Conservation (phyloP, 92 coral and sea anemone species). For the Siderastrea radians region DNA sequence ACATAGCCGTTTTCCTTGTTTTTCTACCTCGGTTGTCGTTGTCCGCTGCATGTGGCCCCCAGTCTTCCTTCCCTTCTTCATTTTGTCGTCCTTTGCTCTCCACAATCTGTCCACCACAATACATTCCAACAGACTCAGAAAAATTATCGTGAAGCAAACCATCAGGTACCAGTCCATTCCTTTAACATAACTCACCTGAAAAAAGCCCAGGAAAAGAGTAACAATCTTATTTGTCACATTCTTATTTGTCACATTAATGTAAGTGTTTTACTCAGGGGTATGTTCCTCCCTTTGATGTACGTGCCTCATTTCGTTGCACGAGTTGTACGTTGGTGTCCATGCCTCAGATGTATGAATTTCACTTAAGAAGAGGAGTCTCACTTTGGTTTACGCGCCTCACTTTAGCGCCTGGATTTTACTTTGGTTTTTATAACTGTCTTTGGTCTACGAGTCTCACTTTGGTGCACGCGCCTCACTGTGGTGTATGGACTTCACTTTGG, state of each 20-base stretch:
- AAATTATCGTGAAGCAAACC: slow-evolving; percentile 86
- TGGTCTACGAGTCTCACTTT: no score
- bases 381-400: no score
- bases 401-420: no score
- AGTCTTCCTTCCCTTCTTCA: neutral
- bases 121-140: slow-evolving; percentile 92
- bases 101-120: slow-evolving; percentile 78
- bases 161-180: slow-evolving; percentile 95
- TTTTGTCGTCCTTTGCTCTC: slow-evolving; percentile 34
- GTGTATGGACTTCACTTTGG: neutral
- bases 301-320: no score
- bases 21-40: neutral
- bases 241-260: no score
- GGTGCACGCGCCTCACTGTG: neutral
- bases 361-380: no score
- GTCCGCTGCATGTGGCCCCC: neutral
- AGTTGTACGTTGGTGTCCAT: no score
- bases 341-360: no score
- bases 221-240: no score
- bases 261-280: no score
- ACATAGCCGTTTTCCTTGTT: neutral
- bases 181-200: slow-evolving; percentile 90
- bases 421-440: no score
- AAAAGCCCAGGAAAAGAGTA: neutral
- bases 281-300: no score